Evolutionary conservation across 2,888 invertebrate genomes (phyloP), one percentile per base, ranked within the genome.

Genomic region (Marronus borbonicus): DNA sequence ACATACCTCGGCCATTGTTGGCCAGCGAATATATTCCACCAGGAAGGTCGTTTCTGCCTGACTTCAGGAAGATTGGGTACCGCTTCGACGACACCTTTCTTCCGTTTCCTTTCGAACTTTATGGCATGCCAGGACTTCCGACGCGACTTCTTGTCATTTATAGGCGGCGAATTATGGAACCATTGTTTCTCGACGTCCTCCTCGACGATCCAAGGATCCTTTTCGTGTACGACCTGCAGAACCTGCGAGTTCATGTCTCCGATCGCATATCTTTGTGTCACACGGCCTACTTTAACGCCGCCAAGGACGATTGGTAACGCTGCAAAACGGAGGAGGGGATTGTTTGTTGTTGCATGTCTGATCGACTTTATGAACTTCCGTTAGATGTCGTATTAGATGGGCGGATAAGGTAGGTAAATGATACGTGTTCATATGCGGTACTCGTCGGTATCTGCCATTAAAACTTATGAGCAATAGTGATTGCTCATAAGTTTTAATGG

Each of bases 1-100:
- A 77, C 79, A 60, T 87, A 94, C 94, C 94, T 94, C 90, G 92
- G 90, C 90, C 92, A 92, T 85, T 93, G 93, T 84, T 96, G 95
- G 70, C 94, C 94, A 65, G 94, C 93, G 87, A 96, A 95, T 81
- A 96, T 95, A 88, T 95, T 96, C 96, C 96, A 96, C 96, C 96
- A 96, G 55, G 95, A 96, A 55, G 94, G 86, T 84, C 84, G 87
- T 80, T 36, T 86, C 50, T 88, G 80, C 84, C 88, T 82, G 87
- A 90, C 83, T 86, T 78, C 77, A 31, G 80, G 70, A 4, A 77
- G 49, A 31, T 52, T 62, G 24, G 78, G 81, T n/a, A 82, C 84
- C 39, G 83, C 80, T 69, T 85, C 84, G 12, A 86, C 85, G 8
- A 86, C 86, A 5, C 87, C 86, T 76, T 88, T 88, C 84, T 88